Evolutionary conservation across 2,888 invertebrate species (phyloP), one percentile per base, ranked within the genome.

Genomic region (Acholoe squamosa): DNA sequence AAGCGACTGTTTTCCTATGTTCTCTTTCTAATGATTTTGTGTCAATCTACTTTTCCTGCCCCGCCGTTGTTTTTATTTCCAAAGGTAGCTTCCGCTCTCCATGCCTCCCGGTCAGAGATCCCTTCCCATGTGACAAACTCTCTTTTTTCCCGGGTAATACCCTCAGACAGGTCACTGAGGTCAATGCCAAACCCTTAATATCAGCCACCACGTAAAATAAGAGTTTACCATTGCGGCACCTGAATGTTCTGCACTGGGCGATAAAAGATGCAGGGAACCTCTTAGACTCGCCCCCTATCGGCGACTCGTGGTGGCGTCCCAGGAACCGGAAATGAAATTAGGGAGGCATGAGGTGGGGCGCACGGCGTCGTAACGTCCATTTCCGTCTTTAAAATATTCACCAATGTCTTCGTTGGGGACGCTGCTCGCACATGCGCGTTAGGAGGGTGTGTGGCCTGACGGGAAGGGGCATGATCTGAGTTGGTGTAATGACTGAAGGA

Each of bases 341-440:
- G 28, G 19, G 19, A 43, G 51, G 33, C 25, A 34, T 10, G 33
- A 34, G 86, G 28, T 31, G 86, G 25, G 86, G 25, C 19, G 52
- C n/a, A 22, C 25, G 56, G 54, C 52, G 31, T 22, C 56, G 86
- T 86, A 86, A 56, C 86, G 86, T 86, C 86, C 86, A 86, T 86
- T 86, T 56, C 56, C 31, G 56, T 10, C 52, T 52, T 54, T 86
- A 86, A 86, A 86, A 86, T 86, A 86, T 86, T 86, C 86, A 86
- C 52, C 56, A 54, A 19, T 28, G 86, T 86, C 80, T 54, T 14
- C 54, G 25, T 86, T 86, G 19, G 28, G 86, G 86, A 86, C 86
- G 52, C 86, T 0, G 61, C 12, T 14, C 12, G 84, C 84, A 22
- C 84, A 84, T 28, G 84, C 43, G 34, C 84, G 84, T 71, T 71